Base-by-base conservation (phyloP, 2,888 invertebrate genomes). In the Thereva nobilitata region DNA sequence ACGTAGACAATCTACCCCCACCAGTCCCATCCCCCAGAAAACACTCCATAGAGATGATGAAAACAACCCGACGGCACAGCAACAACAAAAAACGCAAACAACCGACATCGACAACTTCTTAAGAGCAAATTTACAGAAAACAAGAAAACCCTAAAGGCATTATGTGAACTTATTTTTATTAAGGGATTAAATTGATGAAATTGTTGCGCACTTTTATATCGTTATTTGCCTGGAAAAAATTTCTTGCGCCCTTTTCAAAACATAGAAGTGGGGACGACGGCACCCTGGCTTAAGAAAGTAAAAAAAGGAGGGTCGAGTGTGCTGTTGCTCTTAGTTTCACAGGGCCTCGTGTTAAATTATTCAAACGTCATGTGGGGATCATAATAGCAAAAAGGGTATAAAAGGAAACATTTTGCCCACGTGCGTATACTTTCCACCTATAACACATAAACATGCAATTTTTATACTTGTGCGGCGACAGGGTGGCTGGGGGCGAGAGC, bases 141-240 rank as follows among this genome's bases (percentile, higher is more conserved):
- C 61, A 61, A 44, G 61, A 50, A 64, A 12, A 53, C 68, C 68
- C 67, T 56, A 12, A 34, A 66, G 69, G 66, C 67, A 67, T 67
- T 64, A 67, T 67, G 67, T 67, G 69, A 67, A 69, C 67, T 69
- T 66, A 69, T 69, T 69, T 69, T 69, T 69, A 69, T 69, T 67
- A 69, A 69, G 66, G 66, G 69, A 69, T 67, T 69, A 69, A 69
- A 67, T 50, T 69, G 69, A 67, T 69, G 66, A 69, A 69, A 67
- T 69, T 69, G 67, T 69, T 67, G 66, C 66, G 66, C 67, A 61
- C 45, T 61, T 40, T 40, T 41, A 8, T 50, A 50, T 44, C 45
- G 41, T 9, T 47, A 50, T 49, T 61, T 61, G 45, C 37, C 50
- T 44, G 23, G 23, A 23, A 40, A 40, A 23, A 40, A 40, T 41